Evolutionary conservation across 23 tunicate genomes (phyloP), one percentile per base, ranked within the genome.

Genomic region (Ascidia mentula): DNA sequence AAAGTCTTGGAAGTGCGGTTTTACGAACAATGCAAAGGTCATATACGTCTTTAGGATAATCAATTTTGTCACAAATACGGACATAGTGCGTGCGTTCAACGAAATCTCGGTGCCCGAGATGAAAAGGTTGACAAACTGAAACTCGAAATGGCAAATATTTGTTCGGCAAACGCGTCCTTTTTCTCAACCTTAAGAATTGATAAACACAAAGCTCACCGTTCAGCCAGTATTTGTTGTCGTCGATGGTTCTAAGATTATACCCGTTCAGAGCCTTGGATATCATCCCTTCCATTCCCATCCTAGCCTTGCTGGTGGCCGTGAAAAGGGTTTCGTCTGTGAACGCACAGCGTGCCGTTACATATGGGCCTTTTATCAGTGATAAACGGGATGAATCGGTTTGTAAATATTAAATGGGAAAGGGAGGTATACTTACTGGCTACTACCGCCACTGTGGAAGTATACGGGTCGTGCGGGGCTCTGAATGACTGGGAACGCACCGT

Each of bases 271-370:
- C 36, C 65, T 86, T 79, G 32, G 88, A 70, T 17, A 89, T 79
- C 36, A 89, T 74, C 2, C 89, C 88, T 38, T 89, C 82, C 36
- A 59, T 76, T 31, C 76, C 81, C 33, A 59, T 72, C 22, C 39
- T 32, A 33, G 74, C 65, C 18, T 40, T 77, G 38, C 84, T 60
- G 1, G 81, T 84, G 4, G 95, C 95, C n/a, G 95, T 83, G 74
- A 89, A 89, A 37, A 89, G 74, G 28, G 91, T 74, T 24, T 77
- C 81, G 59, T 81, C 91, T 87, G 78, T 17, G 74, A 86, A 34
- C 32, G 59, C 24, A 76, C 22, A 53, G 65, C 24, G 13, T 6
- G 1, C 13, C 28, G 65, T 6, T 53, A 20, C 4, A 5, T 53
- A 53, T 53, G 28, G 24, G 28, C 22, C 7, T 53, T 3, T 53